phyloP scores from a whole-genome alignment of 2,113 vertebrate species.

The Chloroceryle aenea region DNA sequence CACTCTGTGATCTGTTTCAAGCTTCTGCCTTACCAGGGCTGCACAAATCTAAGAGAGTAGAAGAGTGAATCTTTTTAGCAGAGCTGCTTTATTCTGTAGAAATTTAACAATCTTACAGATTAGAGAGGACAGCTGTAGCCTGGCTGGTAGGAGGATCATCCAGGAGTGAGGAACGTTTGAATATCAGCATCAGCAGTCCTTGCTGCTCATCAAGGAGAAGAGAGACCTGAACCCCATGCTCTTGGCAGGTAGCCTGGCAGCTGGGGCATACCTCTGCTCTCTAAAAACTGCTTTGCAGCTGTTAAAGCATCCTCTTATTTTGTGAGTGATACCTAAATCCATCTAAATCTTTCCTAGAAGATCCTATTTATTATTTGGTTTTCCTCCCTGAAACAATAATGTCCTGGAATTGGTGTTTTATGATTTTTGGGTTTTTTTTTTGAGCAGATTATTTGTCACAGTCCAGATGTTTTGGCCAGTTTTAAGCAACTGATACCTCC shows the following conservation, averaged over 20 bases:
- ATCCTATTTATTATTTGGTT: background rate
- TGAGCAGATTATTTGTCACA: background rate
- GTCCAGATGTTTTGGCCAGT: background rate
- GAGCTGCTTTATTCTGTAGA: background rate
- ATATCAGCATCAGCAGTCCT: background rate
- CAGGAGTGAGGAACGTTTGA: background rate
- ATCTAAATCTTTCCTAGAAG: background rate
- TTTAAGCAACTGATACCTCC: background rate
- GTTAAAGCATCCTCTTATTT: background rate
- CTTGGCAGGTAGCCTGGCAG: background rate
- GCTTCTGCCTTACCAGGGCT: background rate
- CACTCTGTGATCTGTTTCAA: background rate
- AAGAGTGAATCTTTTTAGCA: background rate
- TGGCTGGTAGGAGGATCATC: background rate
- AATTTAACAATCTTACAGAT: background rate
- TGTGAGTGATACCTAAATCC: background rate
- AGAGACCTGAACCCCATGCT: background rate
- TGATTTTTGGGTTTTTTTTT: no score
- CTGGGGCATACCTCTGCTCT: rapidly evolving
- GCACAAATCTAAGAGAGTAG: background rate
- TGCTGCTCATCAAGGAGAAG: background rate
- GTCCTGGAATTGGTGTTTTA: background rate
- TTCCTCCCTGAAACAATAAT: background rate
- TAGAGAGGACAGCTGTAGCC: background rate
- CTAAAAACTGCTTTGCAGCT: background rate